Base-by-base conservation (phyloP, 2,113 vertebrate species). In the Sinosuthora webbiana region DNA sequence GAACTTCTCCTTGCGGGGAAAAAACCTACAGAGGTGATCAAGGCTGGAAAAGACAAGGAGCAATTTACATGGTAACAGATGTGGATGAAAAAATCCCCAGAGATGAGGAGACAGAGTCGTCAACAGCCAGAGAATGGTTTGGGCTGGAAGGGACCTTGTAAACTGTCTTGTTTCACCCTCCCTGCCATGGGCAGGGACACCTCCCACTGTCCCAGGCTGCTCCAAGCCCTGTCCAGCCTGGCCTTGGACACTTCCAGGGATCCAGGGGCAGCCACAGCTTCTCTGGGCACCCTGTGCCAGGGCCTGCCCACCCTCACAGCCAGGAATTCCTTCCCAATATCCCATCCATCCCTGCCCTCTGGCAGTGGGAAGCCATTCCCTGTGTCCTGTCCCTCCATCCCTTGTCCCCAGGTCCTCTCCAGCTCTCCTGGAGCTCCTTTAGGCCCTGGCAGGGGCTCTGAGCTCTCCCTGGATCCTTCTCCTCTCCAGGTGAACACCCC, bases 271-370 rank as follows among this genome's bases (percentile, higher is more conserved):
- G 49, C 56, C 49, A 3, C 74, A 70, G 56, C 64, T 87, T 1
- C 47, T 78, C 56, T 70, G 74, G 64, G 47, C 55, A 62, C 19
- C 33, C 39, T 55, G 55, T 62, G 64, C 55, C 55, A 62, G 84
- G 39, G 23, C 21, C 53, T 59, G 0, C 0, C 3, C 53, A 27
- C 53, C n/a, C 25, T 67, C 25, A 0, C 14, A 52, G 25, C 0
- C 1, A 25, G 1, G 0, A 42, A 49, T 69, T 78, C 2, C 33
- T 3, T 3, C 13, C 23, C 47, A 62, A 9, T 47, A 11, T 28
- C 23, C 28, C 39, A 53, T 11, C 39, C 0, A 13, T 0, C 55
- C 55, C 39, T 39, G 15, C 33, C 52, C 64, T 53, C 10, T 69
- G 23, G 6, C 41, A 53, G 2, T 49, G 17, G 7, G 7, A 13